These are phyloP conservation scores for Calosoma granatense DNA, from an alignment of 1,140 invertebrate genomes.

Conservation along the genomic window DNA sequence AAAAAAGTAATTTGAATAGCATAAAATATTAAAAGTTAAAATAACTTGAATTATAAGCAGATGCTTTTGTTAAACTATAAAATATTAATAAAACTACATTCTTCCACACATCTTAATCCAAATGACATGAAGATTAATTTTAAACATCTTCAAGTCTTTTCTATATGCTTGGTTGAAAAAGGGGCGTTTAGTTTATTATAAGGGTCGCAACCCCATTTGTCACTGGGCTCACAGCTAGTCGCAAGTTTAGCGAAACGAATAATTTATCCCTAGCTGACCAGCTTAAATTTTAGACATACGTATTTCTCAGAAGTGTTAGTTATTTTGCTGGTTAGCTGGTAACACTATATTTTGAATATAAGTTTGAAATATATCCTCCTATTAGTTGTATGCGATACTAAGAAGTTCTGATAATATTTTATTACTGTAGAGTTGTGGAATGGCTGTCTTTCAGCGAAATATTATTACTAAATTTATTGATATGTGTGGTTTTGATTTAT, in stretches of 20 bases:
- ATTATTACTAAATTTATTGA: neutral
- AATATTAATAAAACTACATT: no score
- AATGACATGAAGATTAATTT: no score
- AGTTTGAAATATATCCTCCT: neutral
- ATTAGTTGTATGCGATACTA: neutral
- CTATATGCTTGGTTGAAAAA: neutral
- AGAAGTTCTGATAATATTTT: constrained; percentile 2
- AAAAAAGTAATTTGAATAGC: no score
- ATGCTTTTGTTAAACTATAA: no score
- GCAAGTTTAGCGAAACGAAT: neutral
- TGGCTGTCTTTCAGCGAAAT: neutral
- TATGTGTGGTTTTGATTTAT: no score
- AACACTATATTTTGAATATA: neutral
- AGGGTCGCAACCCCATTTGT: neutral
- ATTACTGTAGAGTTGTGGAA: neutral
- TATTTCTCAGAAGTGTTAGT: neutral
- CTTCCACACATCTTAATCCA: no score
- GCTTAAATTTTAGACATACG: neutral
- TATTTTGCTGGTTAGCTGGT: neutral
- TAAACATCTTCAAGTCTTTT: no score
- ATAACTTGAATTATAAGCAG: no score
- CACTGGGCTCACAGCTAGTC: neutral
- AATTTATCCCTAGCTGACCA: neutral
- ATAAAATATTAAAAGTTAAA: no score
- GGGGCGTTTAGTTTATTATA: constrained; percentile 4